Conservation (phyloP, 2,888 invertebrate genomes). For the Hypena proboscidalis region DNA sequence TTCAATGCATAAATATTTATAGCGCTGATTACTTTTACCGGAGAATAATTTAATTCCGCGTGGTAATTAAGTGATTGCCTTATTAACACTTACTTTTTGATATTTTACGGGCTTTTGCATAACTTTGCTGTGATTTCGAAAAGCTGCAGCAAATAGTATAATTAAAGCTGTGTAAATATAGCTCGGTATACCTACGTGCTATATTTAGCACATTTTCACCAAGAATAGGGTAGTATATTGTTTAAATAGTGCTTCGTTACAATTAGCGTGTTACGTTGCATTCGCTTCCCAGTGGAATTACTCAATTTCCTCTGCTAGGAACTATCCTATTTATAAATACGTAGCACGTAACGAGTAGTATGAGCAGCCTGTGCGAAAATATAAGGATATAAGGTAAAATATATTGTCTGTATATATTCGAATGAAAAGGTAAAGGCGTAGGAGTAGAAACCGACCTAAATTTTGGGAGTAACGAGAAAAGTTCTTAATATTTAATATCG, state of each 20-base stretch:
- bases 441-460: too few species aligned
- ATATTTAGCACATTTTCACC: not conserved
- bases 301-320: conserved; percentile 7
- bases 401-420: too few species aligned
- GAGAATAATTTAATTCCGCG: conserved; percentile 27
- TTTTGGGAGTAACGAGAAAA: too few species aligned
- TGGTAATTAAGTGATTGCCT: conserved; percentile 22
- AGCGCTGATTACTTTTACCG: conserved; percentile 31
- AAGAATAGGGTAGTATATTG: not conserved
- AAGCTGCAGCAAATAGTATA: too few species aligned
- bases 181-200: not conserved
- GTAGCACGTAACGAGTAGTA: too few species aligned
- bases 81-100: not conserved
- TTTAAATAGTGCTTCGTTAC: conserved; percentile 12
- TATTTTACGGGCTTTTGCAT: conserved; percentile 15
- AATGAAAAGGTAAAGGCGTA: too few species aligned
- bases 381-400: too few species aligned
- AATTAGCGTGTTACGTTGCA: conserved; percentile 17
- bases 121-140: too few species aligned
- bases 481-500: too few species aligned
- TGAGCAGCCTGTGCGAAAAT: too few species aligned
- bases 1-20: conserved; percentile 36
- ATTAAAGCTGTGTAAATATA: not conserved
- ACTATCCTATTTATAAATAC: conserved; percentile 6
- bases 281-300: conserved; percentile 1